These are phyloP conservation scores for Agrypnia vestita DNA, from an alignment of 1,140 invertebrate genomes.

Conservation along the genomic window DNA sequence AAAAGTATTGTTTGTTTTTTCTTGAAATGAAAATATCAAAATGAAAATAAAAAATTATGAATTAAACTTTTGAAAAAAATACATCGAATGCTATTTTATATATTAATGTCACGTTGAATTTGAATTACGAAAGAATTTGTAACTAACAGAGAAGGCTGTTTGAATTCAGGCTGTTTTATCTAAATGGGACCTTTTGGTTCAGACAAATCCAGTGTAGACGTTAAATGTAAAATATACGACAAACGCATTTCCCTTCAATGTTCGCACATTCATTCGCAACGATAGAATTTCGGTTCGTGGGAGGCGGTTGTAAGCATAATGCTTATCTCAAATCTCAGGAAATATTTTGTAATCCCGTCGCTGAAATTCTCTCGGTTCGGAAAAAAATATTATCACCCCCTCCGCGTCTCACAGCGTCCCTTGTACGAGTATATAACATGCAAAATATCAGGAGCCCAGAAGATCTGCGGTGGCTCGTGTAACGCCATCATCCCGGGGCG, in stretches of 20 bases:
- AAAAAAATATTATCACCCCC: constrained; percentile 43
- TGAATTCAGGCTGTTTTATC: too few relatives aligned
- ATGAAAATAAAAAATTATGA: too few relatives aligned
- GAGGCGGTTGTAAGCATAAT: constrained; percentile 47
- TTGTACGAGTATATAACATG: constrained; percentile 42
- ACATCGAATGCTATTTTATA: too few relatives aligned
- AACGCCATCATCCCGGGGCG: constrained; percentile 41
- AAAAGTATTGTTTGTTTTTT: too few relatives aligned
- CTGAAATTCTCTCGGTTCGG: constrained; percentile 42
- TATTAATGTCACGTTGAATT: too few relatives aligned
- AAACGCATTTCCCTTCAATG: constrained; percentile 39
- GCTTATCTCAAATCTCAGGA: constrained; percentile 55
- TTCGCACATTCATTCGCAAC: constrained; percentile 35
- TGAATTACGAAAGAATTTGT: too few relatives aligned
- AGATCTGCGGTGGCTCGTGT: constrained; percentile 46
- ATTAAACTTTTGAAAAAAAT: too few relatives aligned
- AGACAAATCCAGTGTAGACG: too few relatives aligned
- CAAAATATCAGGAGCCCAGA: constrained; percentile 39
- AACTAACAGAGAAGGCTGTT: too few relatives aligned
- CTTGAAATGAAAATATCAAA: too few relatives aligned
- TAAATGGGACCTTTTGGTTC: too few relatives aligned
- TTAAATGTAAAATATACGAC: neutral
- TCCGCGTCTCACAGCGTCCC: constrained; percentile 17
- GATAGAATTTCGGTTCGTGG: constrained; percentile 39
- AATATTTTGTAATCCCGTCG: constrained; percentile 59